Evolutionary conservation across 2,797 vertebrate species (phyloP).

Genomic region (Pteronotus mesoamericanus): DNA sequence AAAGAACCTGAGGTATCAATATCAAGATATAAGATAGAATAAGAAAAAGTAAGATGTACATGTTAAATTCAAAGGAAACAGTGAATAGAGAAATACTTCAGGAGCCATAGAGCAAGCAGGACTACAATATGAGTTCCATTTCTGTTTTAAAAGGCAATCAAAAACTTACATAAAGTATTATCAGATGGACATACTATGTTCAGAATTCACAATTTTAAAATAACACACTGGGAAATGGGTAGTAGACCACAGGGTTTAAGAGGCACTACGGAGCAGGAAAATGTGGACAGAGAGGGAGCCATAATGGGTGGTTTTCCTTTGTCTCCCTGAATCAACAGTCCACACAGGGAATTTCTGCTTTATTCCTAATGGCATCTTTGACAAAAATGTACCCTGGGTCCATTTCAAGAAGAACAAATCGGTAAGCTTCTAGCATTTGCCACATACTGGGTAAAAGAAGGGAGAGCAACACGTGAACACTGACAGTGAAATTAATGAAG

Average conservation of each 20-base stretch:
- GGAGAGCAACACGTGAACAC: not conserved
- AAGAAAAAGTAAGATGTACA: not conserved
- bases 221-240: not conserved
- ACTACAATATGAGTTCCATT: not conserved
- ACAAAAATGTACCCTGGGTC: not conserved
- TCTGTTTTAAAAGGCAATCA: not conserved
- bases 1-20: not conserved
- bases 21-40: constrained; percentile 3
- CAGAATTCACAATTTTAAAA: not conserved
- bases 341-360: not conserved
- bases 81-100: not conserved
- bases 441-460: not conserved
- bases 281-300: not conserved
- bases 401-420: not conserved
- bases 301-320: not conserved
- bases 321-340: not conserved
- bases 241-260: not conserved
- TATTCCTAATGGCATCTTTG: not conserved
- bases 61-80: constrained; percentile 12
- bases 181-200: not conserved
- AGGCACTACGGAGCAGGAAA: not conserved
- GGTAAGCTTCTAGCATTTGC: not conserved
- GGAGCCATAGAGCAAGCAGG: not conserved
- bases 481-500: not conserved
- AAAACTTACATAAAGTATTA: not conserved